Evolutionary conservation across 2,797 vertebrate genomes (phyloP).

Genomic region (Malurus leucopterus): DNA sequence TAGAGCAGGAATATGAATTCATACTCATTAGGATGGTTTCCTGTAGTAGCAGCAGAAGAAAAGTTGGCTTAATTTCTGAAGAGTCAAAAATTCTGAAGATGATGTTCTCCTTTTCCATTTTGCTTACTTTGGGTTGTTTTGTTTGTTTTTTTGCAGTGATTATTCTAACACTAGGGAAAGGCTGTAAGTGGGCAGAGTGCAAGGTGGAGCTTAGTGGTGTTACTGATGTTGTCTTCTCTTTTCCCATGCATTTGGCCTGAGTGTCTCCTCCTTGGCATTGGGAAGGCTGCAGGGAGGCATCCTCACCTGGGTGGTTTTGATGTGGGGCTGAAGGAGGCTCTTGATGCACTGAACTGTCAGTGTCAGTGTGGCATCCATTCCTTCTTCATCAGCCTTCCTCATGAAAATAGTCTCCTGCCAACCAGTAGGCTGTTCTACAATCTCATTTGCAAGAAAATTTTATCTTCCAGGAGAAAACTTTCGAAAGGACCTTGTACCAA

Average conservation of each 20-base stretch:
- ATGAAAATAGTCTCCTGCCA: not conserved
- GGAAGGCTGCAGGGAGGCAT: not conserved
- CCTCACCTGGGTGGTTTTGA: not conserved
- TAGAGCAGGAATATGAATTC: not conserved
- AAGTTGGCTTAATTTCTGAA: not conserved
- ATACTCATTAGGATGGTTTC: not conserved
- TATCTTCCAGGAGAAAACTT: not conserved
- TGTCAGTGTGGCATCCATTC: not conserved
- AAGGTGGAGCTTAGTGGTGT: not conserved
- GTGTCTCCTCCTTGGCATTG: not conserved
- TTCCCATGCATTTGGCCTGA: not conserved
- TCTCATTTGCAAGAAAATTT: not conserved
- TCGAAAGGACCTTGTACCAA: not conserved
- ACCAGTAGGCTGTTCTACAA: rapidly evolving
- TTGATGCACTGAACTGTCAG: not conserved
- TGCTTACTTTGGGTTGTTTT: not conserved
- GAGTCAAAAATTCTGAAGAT: not conserved
- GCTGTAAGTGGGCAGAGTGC: not conserved
- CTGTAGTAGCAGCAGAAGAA: not conserved
- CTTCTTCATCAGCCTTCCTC: not conserved
- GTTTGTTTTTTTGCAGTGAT: not conserved
- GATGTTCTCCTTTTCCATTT: not conserved
- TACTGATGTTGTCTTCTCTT: not conserved
- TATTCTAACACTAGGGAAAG: not conserved
- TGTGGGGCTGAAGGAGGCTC: not conserved